These are phyloP conservation scores for Sapayoa aenigma DNA, from an alignment of 2,113 vertebrate genomes.

Conservation along the genomic window DNA sequence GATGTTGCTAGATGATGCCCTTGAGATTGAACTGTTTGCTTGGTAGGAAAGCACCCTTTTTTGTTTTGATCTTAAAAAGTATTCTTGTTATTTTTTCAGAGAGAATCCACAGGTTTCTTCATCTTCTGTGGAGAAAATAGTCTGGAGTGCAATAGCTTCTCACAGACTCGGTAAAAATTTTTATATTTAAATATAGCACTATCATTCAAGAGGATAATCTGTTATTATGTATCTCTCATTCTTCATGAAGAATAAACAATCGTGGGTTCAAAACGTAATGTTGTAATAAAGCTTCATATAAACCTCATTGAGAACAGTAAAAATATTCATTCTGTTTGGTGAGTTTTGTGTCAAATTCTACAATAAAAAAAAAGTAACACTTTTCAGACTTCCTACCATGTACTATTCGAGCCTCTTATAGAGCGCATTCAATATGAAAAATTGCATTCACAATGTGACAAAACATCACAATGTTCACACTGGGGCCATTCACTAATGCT, in stretches of 20 bases:
- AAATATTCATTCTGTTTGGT: background rate
- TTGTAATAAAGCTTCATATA: background rate
- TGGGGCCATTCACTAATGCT: background rate
- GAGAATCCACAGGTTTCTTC: background rate
- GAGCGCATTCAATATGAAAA: background rate
- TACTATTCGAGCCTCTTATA: background rate
- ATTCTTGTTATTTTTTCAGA: background rate
- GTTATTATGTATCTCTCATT: background rate
- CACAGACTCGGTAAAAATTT: background rate
- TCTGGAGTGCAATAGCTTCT: background rate
- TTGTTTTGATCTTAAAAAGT: background rate
- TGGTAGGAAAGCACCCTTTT: background rate
- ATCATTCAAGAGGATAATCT: background rate
- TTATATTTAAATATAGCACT: constrained; percentile 10
- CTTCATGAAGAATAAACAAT: background rate
- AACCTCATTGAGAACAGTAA: background rate
- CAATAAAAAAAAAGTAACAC: background rate
- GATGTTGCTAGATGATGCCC: background rate
- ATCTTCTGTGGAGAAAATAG: background rate
- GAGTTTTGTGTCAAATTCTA: background rate
- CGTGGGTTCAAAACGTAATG: background rate
- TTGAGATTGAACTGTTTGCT: background rate
- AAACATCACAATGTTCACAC: background rate
- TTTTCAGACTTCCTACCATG: background rate
- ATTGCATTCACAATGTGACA: background rate